A percentile compares a stretch with the other conserved stretches of the same genome.
Conservation (phyloP, 2,888 invertebrate genomes). For the Agonum fuliginosum region DNA sequence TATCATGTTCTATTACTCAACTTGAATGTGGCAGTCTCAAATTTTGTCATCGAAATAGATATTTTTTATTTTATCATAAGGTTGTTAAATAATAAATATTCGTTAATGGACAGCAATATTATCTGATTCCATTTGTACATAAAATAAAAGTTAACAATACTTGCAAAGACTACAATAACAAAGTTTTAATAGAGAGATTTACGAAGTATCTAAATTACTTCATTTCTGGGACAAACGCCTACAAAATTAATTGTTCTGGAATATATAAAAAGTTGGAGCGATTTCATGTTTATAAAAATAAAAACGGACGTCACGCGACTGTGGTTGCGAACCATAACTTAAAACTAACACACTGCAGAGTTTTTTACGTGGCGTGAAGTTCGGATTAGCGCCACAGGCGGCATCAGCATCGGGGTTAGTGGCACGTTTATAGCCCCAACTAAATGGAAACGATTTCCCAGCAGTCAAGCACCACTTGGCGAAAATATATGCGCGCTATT, state of each 20-base stretch:
- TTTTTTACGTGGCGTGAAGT: slow-evolving; percentile 21
- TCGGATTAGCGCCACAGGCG: slow-evolving; percentile 6
- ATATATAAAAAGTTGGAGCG: neutral
- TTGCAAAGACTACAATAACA: neutral
- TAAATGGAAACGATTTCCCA: slow-evolving; percentile 29
- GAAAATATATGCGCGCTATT: slow-evolving; percentile 9
- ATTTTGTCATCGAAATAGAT: too few relatives aligned
- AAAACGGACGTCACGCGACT: neutral
- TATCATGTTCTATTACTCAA: too few relatives aligned
- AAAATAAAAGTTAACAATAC: too few relatives aligned
- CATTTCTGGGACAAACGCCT: neutral
- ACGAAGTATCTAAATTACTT: neutral
- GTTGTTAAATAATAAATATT: too few relatives aligned
- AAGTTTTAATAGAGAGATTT: neutral
- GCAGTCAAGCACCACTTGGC: slow-evolving; percentile 5
- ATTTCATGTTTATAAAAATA: neutral
- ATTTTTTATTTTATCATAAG: too few relatives aligned
- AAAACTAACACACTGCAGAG: neutral
- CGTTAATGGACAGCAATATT: too few relatives aligned
- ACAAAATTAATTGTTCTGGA: neutral
- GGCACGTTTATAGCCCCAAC: slow-evolving; percentile 13
- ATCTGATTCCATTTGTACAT: too few relatives aligned
- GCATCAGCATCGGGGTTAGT: slow-evolving; percentile 4
- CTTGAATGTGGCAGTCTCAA: too few relatives aligned
- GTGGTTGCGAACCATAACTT: slow-evolving; percentile 2